phyloP scores from a whole-genome alignment of 2,888 invertebrate genomes.

The Callosobruchus maculatus region DNA sequence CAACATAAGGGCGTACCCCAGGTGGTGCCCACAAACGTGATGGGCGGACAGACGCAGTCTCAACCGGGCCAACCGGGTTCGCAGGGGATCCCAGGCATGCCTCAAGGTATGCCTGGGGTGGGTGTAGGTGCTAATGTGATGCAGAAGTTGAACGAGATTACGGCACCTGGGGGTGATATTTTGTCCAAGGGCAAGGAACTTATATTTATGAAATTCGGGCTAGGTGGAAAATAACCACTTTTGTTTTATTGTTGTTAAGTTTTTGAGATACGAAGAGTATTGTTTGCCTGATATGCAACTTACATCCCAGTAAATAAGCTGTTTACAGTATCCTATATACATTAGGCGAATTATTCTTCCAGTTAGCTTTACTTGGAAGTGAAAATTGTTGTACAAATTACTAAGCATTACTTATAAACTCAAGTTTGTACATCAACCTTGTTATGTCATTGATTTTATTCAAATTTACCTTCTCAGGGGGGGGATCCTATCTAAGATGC shows the following conservation, averaged over 20 bases:
- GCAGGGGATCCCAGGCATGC: constrained; percentile 32
- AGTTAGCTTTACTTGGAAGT: no score
- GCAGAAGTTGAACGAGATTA: constrained; percentile 87
- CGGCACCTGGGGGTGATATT: constrained; percentile 85
- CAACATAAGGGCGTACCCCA: constrained; percentile 55
- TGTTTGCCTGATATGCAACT: not conserved
- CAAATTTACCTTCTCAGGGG: no score
- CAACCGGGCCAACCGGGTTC: constrained; percentile 35
- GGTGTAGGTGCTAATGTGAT: constrained; percentile 69
- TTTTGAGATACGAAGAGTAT: constrained; percentile 4
- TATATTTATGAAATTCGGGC: constrained; percentile 90
- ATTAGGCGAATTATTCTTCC: no score
- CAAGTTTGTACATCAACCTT: no score
- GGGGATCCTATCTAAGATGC: no score
- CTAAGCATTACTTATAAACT: no score
- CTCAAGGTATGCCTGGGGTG: constrained; percentile 49
- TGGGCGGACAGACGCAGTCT: constrained; percentile 15
- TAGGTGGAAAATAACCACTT: constrained; percentile 60
- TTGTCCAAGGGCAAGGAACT: constrained; percentile 91
- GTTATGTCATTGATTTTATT: no score
- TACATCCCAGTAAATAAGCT: not conserved
- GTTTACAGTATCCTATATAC: no score
- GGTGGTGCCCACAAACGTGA: constrained; percentile 27
- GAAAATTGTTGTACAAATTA: no score
- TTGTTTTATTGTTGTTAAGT: constrained; percentile 20